Conservation (phyloP, 1,140 invertebrate species). For the Conopomorpha cramerella region DNA sequence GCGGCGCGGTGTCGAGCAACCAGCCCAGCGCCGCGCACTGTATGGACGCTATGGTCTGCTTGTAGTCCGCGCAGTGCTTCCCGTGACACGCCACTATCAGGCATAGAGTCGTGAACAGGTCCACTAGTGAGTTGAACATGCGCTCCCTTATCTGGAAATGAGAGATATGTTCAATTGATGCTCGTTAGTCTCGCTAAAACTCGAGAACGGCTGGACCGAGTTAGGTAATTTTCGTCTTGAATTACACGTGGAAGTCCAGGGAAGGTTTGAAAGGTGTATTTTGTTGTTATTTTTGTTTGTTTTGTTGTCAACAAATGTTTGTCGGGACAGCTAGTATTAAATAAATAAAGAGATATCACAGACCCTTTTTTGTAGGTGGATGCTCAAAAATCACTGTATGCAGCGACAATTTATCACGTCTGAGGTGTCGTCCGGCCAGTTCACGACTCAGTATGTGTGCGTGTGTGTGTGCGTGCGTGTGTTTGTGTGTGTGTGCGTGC, state of each 20-base stretch:
- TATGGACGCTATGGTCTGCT: constrained; percentile 63
- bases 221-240: too few relatives aligned
- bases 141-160: constrained; percentile 71
- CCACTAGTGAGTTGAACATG: constrained; percentile 81
- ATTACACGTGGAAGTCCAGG: too few relatives aligned
- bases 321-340: too few relatives aligned
- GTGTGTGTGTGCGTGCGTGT: neutral
- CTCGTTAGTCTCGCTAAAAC: too few relatives aligned
- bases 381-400: too few relatives aligned
- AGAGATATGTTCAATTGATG: neutral
- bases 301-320: too few relatives aligned
- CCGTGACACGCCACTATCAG: constrained; percentile 75
- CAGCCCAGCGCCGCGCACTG: constrained; percentile 65
- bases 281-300: too few relatives aligned
- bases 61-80: constrained; percentile 68
- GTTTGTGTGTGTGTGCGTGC: neutral
- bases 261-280: too few relatives aligned
- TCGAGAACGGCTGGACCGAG: too few relatives aligned
- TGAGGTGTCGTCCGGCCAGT: neutral
- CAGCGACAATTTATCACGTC: too few relatives aligned
- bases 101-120: constrained; percentile 85
- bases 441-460: neutral
- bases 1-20: constrained; percentile 80
- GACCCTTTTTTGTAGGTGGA: too few relatives aligned
- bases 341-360: too few relatives aligned